Evolutionary conservation across 2,797 vertebrate genomes (phyloP), one percentile per base, ranked within the genome.

Genomic region (Sebastes diploproa): DNA sequence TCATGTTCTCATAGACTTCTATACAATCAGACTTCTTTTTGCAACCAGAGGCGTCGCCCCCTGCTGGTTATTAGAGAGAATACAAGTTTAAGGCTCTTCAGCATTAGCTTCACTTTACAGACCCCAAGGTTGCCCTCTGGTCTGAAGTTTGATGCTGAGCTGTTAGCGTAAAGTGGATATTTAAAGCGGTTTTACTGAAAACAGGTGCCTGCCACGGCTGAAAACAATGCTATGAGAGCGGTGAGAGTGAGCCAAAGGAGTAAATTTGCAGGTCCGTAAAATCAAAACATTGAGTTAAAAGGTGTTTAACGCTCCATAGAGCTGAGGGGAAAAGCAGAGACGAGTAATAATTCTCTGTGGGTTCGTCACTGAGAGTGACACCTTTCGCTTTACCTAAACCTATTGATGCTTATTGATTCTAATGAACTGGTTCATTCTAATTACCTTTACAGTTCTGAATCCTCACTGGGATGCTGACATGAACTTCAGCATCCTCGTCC

Each of bases 391-490:
- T 20, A 59, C 29, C 55, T n/a, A 67, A 62, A 75, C 29, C 18
- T 55, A n/a, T 13, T 22, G 22, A 34, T 61, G 11, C 6, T 58
- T 50, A 30, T 4, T 74, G 42, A 27, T 14, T 61, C 9, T 29
- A 61, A 61, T 60, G 5, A 79, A 27, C 22, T 27, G 30, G 7
- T 27, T 46, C 2, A 13, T 25, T 67, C 4, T 27, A 16, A 30
- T 82, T 66, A 30, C 60, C 23, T 1, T 78, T 78, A 12, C 89
- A 98, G 97, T 96, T 86, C 89, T 97, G 88, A 93, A 50, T 88
- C 97, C 97, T 68, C 89, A 78, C 88, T 98, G 98, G 97, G 95
- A 96, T 0, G 79, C 95, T 55, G 87, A 90, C 1, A 97, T 98
- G 89, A 95, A 90, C 71, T 97, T 98, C 81, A 89, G 6, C 14